phyloP scores from a whole-genome alignment of 2,888 invertebrate species.

The Junonia oenone region DNA sequence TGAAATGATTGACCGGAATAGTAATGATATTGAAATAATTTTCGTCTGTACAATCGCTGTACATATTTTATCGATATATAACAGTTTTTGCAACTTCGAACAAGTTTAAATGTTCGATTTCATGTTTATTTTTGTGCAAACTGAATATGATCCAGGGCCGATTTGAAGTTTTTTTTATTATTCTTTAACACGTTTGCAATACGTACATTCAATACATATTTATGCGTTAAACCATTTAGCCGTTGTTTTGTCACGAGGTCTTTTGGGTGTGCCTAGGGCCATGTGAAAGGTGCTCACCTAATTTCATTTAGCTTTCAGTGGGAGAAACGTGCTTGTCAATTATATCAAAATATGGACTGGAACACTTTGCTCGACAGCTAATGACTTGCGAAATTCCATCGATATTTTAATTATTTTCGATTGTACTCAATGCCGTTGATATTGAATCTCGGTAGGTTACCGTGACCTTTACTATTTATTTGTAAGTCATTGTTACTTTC shows the following conservation, averaged over 20 bases:
- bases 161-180: background rate
- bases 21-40: background rate
- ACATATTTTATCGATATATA: too few species aligned
- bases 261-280: conserved; percentile 36
- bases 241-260: conserved; percentile 4
- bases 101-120: background rate
- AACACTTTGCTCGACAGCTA: conserved; percentile 35
- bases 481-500: conserved; percentile 7
- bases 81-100: too few species aligned
- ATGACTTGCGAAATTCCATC: conserved; percentile 42
- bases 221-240: background rate
- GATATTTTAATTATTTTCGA: conserved; percentile 54
- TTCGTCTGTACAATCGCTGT: background rate
- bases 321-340: conserved; percentile 42
- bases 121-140: background rate
- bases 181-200: background rate
- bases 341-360: conserved; percentile 33
- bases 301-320: conserved; percentile 63
- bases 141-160: background rate
- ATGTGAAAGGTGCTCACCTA: conserved; percentile 64
- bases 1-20: conserved; percentile 15
- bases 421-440: conserved; percentile 34
- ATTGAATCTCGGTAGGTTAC: conserved; percentile 45
- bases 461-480: conserved; percentile 36
- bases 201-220: background rate